phyloP scores from a whole-genome alignment of 1,140 invertebrate genomes.

The Psilanteris sp. region DNA sequence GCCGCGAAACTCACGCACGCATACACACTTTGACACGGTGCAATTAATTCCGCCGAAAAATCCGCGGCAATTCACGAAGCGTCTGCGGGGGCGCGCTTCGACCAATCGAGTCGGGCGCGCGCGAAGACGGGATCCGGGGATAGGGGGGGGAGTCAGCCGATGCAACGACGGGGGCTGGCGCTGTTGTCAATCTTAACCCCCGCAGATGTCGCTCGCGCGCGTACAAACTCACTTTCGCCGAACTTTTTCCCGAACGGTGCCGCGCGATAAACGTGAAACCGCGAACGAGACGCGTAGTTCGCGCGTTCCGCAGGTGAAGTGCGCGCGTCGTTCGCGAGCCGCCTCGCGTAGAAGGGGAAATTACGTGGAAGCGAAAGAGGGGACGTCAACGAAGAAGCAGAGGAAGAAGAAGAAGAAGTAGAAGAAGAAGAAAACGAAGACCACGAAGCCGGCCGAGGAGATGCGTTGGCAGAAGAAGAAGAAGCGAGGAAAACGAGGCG shows the following conservation, averaged over 20 bases:
- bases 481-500: constrained; percentile 2
- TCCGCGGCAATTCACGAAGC: too few species aligned
- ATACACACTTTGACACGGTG: too few species aligned
- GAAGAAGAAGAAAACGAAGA: constrained; percentile 11
- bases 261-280: background rate
- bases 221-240: constrained; percentile 20
- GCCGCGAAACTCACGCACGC: too few species aligned
- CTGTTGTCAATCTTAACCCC: constrained; percentile 18
- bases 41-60: too few species aligned
- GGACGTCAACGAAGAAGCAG: constrained; percentile 9
- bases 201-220: constrained; percentile 35
- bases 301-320: constrained; percentile 66
- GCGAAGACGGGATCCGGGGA: too few species aligned
- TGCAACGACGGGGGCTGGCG: constrained; percentile 17
- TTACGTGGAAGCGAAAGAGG: constrained; percentile 7
- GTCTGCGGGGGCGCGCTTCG: too few species aligned
- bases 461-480: constrained; percentile 2
- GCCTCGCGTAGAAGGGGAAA: constrained; percentile 44
- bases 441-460: background rate
- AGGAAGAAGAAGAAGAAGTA: constrained; percentile 9
- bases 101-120: too few species aligned
- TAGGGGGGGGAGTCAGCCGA: constrained; percentile 14
- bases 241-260: constrained; percentile 16
- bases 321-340: constrained; percentile 52
- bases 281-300: constrained; percentile 26